Base-by-base conservation (phyloP, 2,888 invertebrate genomes). In the Cenopis cana region DNA sequence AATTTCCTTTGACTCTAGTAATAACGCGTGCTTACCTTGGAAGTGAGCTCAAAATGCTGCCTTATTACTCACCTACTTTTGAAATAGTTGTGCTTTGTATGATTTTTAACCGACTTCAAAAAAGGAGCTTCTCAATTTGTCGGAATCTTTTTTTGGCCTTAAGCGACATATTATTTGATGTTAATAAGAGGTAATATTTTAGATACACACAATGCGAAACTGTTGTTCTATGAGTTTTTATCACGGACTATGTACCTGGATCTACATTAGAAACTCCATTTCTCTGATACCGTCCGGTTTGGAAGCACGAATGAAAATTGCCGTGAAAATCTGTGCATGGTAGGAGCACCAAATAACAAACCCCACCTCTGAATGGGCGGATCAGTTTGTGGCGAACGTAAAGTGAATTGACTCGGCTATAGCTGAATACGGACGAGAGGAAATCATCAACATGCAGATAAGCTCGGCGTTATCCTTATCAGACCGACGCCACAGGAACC, bases 361-460 rank as follows among this genome's bases (percentile, higher is more conserved):
- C 14, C 20, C 50, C 49, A 50, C 5, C 17, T 52, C 11, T 57
- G 56, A 59, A 50, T 38, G 50, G 52, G 12, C 17, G 24, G 59
- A 49, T 20, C 67, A 59, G 59, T 52, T 36, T 59, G 59, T 67
- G 59, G 20, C 20, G n/a, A 46, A 33, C 50, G 24, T 50, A 52
- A 65, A 54, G 65, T 65, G 65, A 55, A 65, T 68, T 60, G 60
- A 38, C 41, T 41, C 24, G 52, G 36, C 59, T n/a, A 33, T 55
- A n/a, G 46, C 50, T 50, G 50, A 50, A 59, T 52, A 38, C 62
- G 62, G 50, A 49, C 10, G 46, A 24, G 24, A 64, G 69, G 62
- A 69, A 69, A 56, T 69, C 62, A 64, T 69, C 62, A 69, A 56
- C 62, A 69, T 69, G 56, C 56, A 69, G 69, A 69, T 69, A 69